These are phyloP conservation scores for Nasonovia ribisnigri DNA, from an alignment of 2,888 invertebrate genomes.

Conservation along the genomic window DNA sequence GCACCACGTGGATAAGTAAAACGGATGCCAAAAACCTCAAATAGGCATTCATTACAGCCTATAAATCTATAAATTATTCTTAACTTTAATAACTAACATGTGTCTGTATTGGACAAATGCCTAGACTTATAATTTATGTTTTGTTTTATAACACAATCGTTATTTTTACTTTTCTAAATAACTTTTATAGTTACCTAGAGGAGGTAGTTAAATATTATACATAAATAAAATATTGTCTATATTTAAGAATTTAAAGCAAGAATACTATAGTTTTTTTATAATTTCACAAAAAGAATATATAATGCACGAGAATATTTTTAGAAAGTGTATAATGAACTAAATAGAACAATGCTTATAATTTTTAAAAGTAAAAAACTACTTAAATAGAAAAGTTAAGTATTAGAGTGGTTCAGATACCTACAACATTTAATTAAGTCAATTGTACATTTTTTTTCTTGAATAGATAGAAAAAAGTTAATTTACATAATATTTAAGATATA, in stretches of 20 bases:
- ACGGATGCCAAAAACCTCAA: constrained; percentile 36
- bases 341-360: not conserved
- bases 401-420: not conserved
- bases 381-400: not conserved
- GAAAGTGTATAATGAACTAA: not conserved
- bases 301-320: not conserved
- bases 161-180: not conserved
- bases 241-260: not conserved
- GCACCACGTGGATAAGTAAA: not conserved
- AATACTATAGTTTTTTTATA: not conserved
- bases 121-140: not conserved
- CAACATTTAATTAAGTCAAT: not conserved
- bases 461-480: not conserved
- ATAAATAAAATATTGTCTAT: not conserved
- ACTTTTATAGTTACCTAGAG: not conserved
- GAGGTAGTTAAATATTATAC: not conserved
- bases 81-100: constrained; percentile 36
- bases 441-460: not conserved
- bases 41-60: constrained; percentile 1
- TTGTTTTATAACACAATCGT: not conserved
- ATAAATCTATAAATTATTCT: constrained; percentile 33
- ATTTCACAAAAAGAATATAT: not conserved
- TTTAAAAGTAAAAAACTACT: not conserved
- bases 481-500: not conserved
- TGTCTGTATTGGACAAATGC: not conserved